Percentiles rank a stretch among this genome's conserved stretches.
phyloP scores from a whole-genome alignment of 1,140 invertebrate species.

The Protaetia brevitarsis region DNA sequence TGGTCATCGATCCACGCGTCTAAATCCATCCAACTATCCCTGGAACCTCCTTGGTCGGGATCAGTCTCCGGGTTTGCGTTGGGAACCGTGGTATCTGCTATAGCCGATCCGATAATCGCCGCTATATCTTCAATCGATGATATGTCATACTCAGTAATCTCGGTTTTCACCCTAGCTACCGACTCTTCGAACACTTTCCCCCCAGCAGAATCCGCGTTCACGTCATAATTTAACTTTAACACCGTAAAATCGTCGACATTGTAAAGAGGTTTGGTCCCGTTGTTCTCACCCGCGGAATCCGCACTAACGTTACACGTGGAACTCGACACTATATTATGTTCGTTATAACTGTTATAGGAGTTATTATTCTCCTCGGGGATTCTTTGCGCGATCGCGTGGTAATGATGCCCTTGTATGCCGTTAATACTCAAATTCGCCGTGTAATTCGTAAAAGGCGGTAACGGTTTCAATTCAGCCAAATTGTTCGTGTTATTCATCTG shows the following conservation, averaged over 20 bases:
- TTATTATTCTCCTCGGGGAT: constrained; percentile 64
- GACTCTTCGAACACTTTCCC: constrained; percentile 52
- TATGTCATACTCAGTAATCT: constrained; percentile 66
- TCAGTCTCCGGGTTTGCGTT: constrained; percentile 60
- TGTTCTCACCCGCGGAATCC: constrained; percentile 53
- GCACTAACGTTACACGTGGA: constrained; percentile 56
- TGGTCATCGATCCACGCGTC: constrained; percentile 77
- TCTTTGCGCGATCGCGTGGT: constrained; percentile 74
- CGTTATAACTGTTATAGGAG: constrained; percentile 52
- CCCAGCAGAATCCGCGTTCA: constrained; percentile 50
- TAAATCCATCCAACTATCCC: constrained; percentile 77
- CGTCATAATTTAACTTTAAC: constrained; percentile 46
- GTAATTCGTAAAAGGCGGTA: constrained; percentile 82
- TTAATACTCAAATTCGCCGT: constrained; percentile 79
- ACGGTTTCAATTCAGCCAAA: constrained; percentile 77
- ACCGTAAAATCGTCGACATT: constrained; percentile 51
- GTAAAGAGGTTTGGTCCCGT: constrained; percentile 56
- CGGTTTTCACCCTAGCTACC: constrained; percentile 50
- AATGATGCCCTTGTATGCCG: constrained; percentile 81
- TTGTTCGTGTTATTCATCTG: constrained; percentile 57
- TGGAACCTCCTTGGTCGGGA: constrained; percentile 59
- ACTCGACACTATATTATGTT: constrained; percentile 64
- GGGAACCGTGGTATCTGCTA: constrained; percentile 79
- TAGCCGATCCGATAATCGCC: constrained; percentile 84
- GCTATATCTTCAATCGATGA: constrained; percentile 77